Evolutionary conservation across 2,113 vertebrate species (phyloP), one percentile per base, ranked within the genome.

Genomic region (Perognathus longimembris): DNA sequence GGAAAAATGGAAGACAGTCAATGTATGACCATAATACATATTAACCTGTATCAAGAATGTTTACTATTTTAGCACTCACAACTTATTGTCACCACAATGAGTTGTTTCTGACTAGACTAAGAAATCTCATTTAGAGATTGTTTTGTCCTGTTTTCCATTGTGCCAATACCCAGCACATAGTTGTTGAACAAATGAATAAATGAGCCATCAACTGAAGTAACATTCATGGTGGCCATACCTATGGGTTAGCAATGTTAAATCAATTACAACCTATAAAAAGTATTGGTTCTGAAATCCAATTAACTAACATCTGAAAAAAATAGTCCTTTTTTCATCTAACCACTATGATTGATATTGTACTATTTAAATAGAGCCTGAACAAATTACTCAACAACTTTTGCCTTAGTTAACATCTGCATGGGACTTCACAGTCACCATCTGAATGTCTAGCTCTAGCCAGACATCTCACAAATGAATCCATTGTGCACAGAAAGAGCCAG

Each of bases 381-480:
- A 88, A 77, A 14, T 40, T 92, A 89, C 59, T 81, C 74, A 88
- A 38, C 79, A 84, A 63, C 20, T 80, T 94, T 38, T 91, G 80
- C n/a, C 38, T 95, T 69, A 40, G 40, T 73, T 95, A 89, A 61
- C 64, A 76, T 69, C 83, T 86, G 71, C 45, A 61, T 79, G 66
- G 54, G 81, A 93, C 59, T 92, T 45, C 73, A 93, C 40, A 79
- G 80, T 71, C 67, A 86, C 26, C 86, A 73, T 91, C 36, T 73
- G 26, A 87, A 92, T 40, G 36, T 45, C 78, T 90, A 32, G 36
- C 21, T 81, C 42, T 42, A 71, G 64, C n/a, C 28, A 73, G 10
- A 30, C 30, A 84, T 59, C 84, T 92, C 80, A 83, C 71, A 94
- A 67, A 78, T 74, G 95, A 92, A 89, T 57, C 36, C 59, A 75